Percentiles rank a stretch among this genome's conserved stretches.
These are phyloP conservation scores for Syritta pipiens DNA, from an alignment of 2,888 invertebrate species.

Conservation along the genomic window DNA sequence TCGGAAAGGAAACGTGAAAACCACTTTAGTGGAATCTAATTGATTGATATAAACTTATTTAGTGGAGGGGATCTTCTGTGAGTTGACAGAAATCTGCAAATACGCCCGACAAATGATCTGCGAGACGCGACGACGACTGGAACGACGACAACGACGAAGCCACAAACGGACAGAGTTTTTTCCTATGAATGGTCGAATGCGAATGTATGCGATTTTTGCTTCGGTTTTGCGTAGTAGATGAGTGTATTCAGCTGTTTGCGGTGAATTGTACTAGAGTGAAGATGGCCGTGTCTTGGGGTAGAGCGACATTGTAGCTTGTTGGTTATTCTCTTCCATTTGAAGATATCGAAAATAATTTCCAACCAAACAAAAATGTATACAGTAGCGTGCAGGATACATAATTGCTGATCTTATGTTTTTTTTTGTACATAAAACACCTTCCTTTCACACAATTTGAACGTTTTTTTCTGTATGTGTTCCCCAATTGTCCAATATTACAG, in stretches of 20 bases:
- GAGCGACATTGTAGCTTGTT: not conserved
- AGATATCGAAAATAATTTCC: no score
- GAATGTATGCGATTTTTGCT: constrained; percentile 1
- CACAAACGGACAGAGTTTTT: constrained; percentile 61
- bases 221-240: constrained; percentile 11
- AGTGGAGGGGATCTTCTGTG: constrained; percentile 11
- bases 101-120: constrained; percentile 56
- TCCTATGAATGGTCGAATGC: constrained; percentile 33
- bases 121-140: constrained; percentile 59
- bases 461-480: no score
- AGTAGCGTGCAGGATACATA: no score
- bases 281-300: not conserved
- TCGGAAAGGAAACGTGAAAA: not conserved
- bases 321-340: no score
- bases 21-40: constrained; percentile 2
- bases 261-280: constrained; percentile 19
- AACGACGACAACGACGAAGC: constrained; percentile 60
- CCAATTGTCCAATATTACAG: no score
- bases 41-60: no score
- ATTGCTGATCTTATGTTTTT: no score
- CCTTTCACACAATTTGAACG: no score
- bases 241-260: constrained; percentile 48
- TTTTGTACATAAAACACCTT: no score
- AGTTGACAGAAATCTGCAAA: constrained; percentile 30
- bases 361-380: no score